Base-by-base conservation (phyloP, 2,888 invertebrate genomes). In the Cryptus armator region DNA sequence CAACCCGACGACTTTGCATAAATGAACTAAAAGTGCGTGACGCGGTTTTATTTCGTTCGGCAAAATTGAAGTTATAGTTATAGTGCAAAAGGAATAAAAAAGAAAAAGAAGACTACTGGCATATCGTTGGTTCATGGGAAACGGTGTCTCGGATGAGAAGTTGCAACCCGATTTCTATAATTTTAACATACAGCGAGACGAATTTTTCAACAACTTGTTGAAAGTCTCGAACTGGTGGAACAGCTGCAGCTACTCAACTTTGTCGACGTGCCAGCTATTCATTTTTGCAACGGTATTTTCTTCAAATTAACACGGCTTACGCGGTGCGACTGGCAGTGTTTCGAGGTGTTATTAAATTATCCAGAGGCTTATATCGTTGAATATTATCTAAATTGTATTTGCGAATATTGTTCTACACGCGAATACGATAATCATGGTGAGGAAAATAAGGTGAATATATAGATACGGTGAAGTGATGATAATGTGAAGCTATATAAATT, bases 71-170 rank as follows among this genome's bases (percentile, higher is more conserved):
- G 19, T 51, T 43, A 68, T 62, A 53, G 80, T 80, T 64, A 75
- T 84, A 24, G 74, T 78, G 80, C 1, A 10, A 53, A 43, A 14
- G 16, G 10, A 16, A 29, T 19, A 19, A 59, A 37, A 16, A 78
- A 46, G 24, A 44, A 19, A 24, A 37, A 66, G 43, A 78, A 67
- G 7, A 43, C 10, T 32, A 14, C 29, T 48, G 78, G 48, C 62
- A 74, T 64, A 68, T 74, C 74, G 67, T 81, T 72, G 44, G 56
- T 80, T 14, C 12, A 24, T 68, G 48, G 32, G 37, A 53, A 64
- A 79, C 79, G 75, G 70, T 72, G 67, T 59, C 5, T 14, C 59
- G 56, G 29, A 37, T 68, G 9, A 48, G n/a, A 7, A 48, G 9
- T 51, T 5, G 46, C 48, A 0, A 48, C 48, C 48, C n/a, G 62